phyloP scores from a whole-genome alignment of 2,797 vertebrate species.

The Aplochiton taeniatus region DNA sequence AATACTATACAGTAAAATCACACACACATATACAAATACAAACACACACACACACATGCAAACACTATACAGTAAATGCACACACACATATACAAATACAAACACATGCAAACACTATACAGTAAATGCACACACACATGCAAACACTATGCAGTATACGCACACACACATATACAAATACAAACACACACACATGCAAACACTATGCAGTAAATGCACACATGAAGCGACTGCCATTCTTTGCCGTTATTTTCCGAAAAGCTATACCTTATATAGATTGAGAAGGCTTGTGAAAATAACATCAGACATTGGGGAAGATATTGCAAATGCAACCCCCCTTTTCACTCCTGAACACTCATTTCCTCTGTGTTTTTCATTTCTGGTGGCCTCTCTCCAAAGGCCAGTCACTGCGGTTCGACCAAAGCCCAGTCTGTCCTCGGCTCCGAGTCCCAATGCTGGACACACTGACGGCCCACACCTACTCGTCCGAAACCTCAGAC shows the following conservation, averaged over 20 bases:
- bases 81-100: slow-evolving; percentile 7
- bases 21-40: not conserved
- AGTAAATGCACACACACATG: slow-evolving; percentile 17
- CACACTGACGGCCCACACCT: slow-evolving; percentile 71
- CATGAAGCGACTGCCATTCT: not conserved
- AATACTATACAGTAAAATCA: not conserved
- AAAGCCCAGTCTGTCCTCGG: slow-evolving; percentile 50
- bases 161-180: no score
- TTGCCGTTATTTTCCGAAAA: no score
- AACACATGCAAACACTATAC: slow-evolving; percentile 22
- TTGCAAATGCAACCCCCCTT: not conserved
- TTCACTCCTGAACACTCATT: slow-evolving; percentile 24
- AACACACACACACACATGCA: not conserved
- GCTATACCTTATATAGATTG: slow-evolving; percentile 6
- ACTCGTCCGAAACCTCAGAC: slow-evolving; percentile 73
- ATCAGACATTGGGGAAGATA: not conserved
- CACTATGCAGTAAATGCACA: no score
- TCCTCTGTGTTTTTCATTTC: slow-evolving; percentile 33
- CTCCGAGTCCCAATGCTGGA: slow-evolving; percentile 61
- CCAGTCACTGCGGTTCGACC: slow-evolving; percentile 46
- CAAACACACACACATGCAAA: no score
- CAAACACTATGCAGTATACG: slow-evolving; percentile 15
- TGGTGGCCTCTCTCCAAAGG: slow-evolving; percentile 45
- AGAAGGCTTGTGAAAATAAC: slow-evolving; percentile 24
- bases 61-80: not conserved